These are phyloP conservation scores for Zophobas atratus DNA, from an alignment of 1,140 invertebrate species.

Conservation along the genomic window DNA sequence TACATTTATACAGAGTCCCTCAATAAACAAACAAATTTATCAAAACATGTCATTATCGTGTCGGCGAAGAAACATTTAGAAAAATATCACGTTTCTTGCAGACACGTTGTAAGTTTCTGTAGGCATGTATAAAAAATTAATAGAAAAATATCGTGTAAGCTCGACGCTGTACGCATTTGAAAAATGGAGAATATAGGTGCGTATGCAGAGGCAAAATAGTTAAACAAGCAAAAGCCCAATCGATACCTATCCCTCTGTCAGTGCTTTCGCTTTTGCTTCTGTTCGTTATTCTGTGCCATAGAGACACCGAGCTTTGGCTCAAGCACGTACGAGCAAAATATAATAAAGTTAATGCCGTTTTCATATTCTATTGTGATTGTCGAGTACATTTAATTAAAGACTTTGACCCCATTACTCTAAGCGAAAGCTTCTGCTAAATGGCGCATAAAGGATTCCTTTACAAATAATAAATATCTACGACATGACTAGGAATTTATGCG, in stretches of 20 bases:
- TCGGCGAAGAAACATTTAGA: too few relatives aligned
- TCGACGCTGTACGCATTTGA: too few relatives aligned
- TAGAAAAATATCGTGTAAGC: too few relatives aligned
- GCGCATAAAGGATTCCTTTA: neutral
- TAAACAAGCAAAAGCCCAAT: slow-evolving; percentile 31
- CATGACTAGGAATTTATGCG: neutral
- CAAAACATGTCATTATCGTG: neutral
- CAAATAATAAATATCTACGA: neutral
- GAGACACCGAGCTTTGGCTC: neutral
- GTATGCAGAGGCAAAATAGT: slow-evolving; percentile 36
- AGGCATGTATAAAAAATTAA: too few relatives aligned
- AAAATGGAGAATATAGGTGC: neutral
- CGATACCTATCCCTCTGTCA: slow-evolving; percentile 22
- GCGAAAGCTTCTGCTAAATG: neutral
- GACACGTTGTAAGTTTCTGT: too few relatives aligned
- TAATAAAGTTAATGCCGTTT: slow-evolving; percentile 4
- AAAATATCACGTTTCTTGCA: too few relatives aligned
- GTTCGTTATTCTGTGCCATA: neutral
- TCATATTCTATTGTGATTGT: neutral
- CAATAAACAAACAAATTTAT: neutral
- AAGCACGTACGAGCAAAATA: neutral
- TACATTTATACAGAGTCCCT: neutral
- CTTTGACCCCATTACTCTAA: neutral
- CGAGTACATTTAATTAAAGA: neutral
- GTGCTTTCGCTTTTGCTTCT: slow-evolving; percentile 7